Conservation (phyloP, 2,113 vertebrate genomes). For the Neomonachus schauinslandi region DNA sequence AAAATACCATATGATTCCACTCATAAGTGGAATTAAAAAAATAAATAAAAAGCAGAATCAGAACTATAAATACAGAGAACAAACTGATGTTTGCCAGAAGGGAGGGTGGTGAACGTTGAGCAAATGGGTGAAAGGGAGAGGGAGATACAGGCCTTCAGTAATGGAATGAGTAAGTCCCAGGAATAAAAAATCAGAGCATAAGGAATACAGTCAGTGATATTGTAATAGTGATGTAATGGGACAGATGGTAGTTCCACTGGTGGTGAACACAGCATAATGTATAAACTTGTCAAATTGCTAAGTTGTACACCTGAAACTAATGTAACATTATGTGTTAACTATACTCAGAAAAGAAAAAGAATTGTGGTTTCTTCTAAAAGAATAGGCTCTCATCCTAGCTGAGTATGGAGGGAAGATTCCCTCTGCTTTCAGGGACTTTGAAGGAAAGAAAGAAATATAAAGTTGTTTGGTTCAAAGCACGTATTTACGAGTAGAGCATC, state of each 20-base stretch:
- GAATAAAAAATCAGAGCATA: neutral
- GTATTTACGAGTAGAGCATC: neutral
- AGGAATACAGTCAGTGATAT: neutral
- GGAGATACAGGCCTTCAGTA: neutral
- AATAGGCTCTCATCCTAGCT: neutral
- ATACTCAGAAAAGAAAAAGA: neutral
- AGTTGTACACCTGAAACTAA: neutral
- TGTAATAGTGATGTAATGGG: neutral
- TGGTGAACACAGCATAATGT: neutral
- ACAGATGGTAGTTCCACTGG: neutral
- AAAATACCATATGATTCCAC: neutral
- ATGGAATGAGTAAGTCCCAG: neutral
- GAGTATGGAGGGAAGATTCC: neutral
- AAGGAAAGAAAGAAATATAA: neutral
- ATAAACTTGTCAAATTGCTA: neutral
- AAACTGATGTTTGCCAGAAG: neutral
- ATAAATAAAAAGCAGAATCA: neutral
- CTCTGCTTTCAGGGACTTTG: neutral
- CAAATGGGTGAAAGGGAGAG: neutral
- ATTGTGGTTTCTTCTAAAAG: neutral
- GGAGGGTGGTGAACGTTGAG: neutral
- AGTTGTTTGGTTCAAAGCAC: neutral
- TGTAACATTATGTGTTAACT: neutral
- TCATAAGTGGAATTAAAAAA: neutral
- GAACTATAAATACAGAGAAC: neutral